Conservation (phyloP, 23 tunicate genomes). For the Phallusia fumigata region DNA sequence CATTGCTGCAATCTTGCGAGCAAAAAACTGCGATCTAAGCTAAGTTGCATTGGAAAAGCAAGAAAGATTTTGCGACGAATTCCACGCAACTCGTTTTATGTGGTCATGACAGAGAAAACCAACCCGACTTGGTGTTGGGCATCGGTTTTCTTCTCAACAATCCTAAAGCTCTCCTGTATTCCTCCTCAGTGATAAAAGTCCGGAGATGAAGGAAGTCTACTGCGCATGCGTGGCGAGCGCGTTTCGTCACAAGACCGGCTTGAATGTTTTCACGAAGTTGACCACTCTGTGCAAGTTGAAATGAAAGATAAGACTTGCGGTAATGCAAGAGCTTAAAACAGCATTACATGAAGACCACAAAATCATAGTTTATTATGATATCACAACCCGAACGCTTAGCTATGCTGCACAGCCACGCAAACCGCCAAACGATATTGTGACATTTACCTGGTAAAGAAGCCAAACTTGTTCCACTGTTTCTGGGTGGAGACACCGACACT, state of each 20-base stretch:
- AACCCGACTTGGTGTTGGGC: constrained; percentile 88
- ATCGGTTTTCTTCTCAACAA: constrained; percentile 87
- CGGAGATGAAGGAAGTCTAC: constrained; percentile 66
- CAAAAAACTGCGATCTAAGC: too few species aligned
- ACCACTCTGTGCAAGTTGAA: constrained; percentile 55
- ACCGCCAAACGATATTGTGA: background rate
- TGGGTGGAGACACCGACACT: constrained; percentile 78
- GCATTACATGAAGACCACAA: background rate
- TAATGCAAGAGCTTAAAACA: background rate
- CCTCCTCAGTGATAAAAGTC: constrained; percentile 65
- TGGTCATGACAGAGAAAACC: too few species aligned
- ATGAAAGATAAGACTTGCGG: constrained; percentile 35
- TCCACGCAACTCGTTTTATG: too few species aligned
- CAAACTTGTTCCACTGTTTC: constrained; percentile 89
- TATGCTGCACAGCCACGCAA: too few species aligned
- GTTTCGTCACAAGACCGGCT: constrained; percentile 75
- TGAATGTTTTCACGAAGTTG: constrained; percentile 84
- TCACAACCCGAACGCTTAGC: too few species aligned
- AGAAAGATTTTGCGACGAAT: too few species aligned
- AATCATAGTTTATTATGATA: background rate
- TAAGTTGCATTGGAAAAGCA: too few species aligned
- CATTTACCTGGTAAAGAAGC: constrained; percentile 78
- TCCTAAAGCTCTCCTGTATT: constrained; percentile 84
- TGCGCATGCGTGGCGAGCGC: constrained; percentile 58
- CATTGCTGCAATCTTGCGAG: too few species aligned